Evolutionary conservation across 2,888 invertebrate species (phyloP).

Genomic region (Melinaea marsaeus): DNA sequence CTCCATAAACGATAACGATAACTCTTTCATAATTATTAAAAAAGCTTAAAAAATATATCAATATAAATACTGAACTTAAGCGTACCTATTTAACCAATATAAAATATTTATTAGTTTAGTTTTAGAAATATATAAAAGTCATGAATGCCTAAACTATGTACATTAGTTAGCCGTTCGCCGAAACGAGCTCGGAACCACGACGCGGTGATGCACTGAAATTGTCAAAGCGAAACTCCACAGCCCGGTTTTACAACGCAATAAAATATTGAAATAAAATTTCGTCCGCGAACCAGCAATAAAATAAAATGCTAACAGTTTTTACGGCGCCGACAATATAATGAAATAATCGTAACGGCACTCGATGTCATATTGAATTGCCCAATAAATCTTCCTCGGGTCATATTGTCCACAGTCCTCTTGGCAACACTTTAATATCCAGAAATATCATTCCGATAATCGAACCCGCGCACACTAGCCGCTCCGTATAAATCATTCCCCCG

Average conservation of each 20-base stretch:
- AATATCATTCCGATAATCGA: conserved; percentile 77
- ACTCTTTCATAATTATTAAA: too few relatives aligned
- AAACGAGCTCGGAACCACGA: conserved; percentile 39
- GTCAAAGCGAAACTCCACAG: conserved; percentile 43
- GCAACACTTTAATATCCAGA: conserved; percentile 78
- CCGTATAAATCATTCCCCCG: conserved; percentile 72
- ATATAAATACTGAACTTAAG: too few relatives aligned
- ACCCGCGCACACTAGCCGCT: conserved; percentile 62
- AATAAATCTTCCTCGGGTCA: conserved; percentile 77
- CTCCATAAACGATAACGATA: too few relatives aligned
- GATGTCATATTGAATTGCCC: conserved; percentile 71
- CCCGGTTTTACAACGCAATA: conserved; percentile 66
- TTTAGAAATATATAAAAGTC: too few relatives aligned
- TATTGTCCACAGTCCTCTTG: conserved; percentile 75
- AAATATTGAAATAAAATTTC: conserved; percentile 75
- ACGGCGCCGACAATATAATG: conserved; percentile 77
- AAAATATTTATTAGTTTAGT: too few relatives aligned
- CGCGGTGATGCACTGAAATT: conserved; percentile 49
- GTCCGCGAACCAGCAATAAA: conserved; percentile 67
- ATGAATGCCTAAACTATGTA: conserved; percentile 8
- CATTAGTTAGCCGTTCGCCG: conserved; percentile 11
- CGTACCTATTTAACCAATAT: too few relatives aligned
- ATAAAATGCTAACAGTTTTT: conserved; percentile 76
- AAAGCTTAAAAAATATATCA: too few relatives aligned
- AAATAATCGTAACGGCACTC: conserved; percentile 76